Evolutionary conservation across 2,113 vertebrate species (phyloP), one percentile per base, ranked within the genome.

Genomic region (Oenanthe oenanthe): DNA sequence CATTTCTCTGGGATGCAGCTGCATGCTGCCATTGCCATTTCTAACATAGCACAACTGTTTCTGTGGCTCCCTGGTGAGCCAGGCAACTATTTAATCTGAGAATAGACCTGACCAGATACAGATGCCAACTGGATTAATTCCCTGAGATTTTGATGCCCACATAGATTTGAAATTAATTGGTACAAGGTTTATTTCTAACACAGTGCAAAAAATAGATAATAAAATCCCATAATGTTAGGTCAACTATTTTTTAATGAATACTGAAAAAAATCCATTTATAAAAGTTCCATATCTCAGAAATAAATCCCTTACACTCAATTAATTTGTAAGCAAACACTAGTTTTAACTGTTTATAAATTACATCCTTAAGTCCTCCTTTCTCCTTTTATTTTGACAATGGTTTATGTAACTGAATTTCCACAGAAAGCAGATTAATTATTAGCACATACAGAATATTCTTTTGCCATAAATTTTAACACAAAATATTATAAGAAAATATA

Each of bases 391-490:
- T 95, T 78, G 71, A 40, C 74, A 58, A n/a, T 6, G 12, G 18
- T 71, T 86, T 87, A 70, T 63, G 58, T 51, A 96, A 72, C 12
- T 89, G 68, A 72, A 5, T 67, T 65, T 29, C 29, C 43, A 89
- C 29, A 11, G 66, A 82, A 83, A 95, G n/a, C 20, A 92, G 34
- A 94, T 88, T 85, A 88, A 43, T 68, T 95, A 88, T 29, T 45
- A 74, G n/a, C 36, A 78, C 32, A 22, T 43, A 42, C 17, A 50
- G 9, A 88, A 61, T 12, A 75, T 29, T 68, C 17, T 58, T 51
- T 28, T 45, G 54, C 48, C n/a, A 88, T 76, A 67, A 78, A 75
- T 85, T 88, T 71, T 58, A 66, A 34, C 28, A 74, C 7, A 31
- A 71, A 61, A 21, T 60, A 29, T 21, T 57, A 57, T 7, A 34